Base-by-base conservation (phyloP, 2,113 vertebrate genomes). In the Synchiropus splendidus region DNA sequence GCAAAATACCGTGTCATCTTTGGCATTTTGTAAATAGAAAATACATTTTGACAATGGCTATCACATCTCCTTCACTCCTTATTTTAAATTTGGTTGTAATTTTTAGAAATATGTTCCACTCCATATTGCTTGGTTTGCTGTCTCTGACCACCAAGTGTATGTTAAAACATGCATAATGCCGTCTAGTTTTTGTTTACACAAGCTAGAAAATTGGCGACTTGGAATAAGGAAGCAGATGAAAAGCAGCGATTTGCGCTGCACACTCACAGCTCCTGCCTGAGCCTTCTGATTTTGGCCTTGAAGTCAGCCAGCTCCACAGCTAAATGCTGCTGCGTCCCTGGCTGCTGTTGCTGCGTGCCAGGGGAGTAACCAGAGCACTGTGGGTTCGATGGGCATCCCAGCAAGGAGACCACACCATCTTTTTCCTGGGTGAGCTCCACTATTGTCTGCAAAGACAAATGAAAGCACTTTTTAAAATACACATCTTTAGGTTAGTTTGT, bases 251-350 rank as follows among this genome's bases (percentile, higher is more conserved):
- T 5, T 14, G 2, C 33, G 11, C 2, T 13, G 10, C 6, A 8
- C 45, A 91, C 92, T 90, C 72, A 97, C 93, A 96, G 79, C 42
- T 97, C 93, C 67, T 96, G 93, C 16, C 92, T 71, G 18, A 91
- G 75, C 12, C 91, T 83, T 58, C 93, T 83, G 53, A 94, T 71
- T 62, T 88, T 87, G 55, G 92, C 90, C 77, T 94, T 96, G 0
- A 83, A 88, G 73, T 94, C 92, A 0, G 92, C 90, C 54, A 97
- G 83, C 64, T 96, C 91, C 48, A 96, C 92, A 0, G 87, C 83
- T 65, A 96, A 76, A 70, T 97, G 93, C 64, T 96, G 90, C 59
- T 87, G 90, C 43, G 84, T 65, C 42, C 83, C 89, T 9, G 76
- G 70, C 3, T 86, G 85, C 55, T 78, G 77, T 47, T 88, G 87